phyloP scores from a whole-genome alignment of 2,888 invertebrate genomes.

The Drosophila stalkeri region DNA sequence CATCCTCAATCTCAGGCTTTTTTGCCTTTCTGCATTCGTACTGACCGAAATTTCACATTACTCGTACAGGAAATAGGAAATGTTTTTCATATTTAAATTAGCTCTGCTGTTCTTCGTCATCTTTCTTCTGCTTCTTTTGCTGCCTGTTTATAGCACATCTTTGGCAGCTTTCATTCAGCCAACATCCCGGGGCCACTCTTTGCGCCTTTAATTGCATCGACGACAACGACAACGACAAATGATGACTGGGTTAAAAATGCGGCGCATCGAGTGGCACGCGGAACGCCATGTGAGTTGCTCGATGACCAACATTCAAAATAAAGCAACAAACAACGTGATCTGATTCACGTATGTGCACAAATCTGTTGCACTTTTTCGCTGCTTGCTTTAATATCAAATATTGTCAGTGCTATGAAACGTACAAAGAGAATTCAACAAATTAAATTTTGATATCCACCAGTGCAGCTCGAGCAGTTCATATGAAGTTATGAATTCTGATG shows the following conservation, averaged over 20 bases:
- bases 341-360: conserved; percentile 34
- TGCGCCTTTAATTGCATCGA: conserved; percentile 48
- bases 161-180: conserved; percentile 53
- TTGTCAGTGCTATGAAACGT: not conserved
- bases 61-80: conserved; percentile 75
- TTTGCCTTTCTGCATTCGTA: conserved; percentile 2
- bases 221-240: conserved; percentile 38
- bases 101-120: conserved; percentile 20
- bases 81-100: conserved; percentile 78
- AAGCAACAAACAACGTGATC: conserved; percentile 23
- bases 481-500: not conserved
- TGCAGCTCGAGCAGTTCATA: not conserved
- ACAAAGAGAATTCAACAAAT: not conserved
- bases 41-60: conserved; percentile 27
- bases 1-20: not conserved
- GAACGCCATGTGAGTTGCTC: conserved; percentile 47
- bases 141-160: conserved; percentile 40
- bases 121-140: conserved; percentile 4
- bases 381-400: not conserved
- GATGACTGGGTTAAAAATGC: conserved; percentile 46
- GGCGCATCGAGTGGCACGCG: conserved; percentile 49
- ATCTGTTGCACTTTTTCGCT: not conserved
- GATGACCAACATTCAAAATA: not conserved
- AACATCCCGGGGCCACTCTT: conserved; percentile 1
- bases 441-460: not conserved